Conservation (phyloP, 2,888 invertebrate genomes). For the Eucera pruinosa region DNA sequence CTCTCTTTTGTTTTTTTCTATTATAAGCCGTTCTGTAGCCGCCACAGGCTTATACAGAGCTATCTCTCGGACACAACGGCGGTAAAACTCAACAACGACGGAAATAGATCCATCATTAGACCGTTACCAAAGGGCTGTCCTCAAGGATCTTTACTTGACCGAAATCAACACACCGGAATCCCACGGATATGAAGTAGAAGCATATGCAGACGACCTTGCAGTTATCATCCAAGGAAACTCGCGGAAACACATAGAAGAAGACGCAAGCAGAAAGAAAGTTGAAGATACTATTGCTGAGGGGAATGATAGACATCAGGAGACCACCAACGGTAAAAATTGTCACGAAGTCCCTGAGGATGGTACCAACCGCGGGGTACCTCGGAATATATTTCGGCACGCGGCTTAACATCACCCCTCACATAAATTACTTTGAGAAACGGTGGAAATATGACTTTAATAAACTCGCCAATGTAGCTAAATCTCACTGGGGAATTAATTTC, state of each 20-base stretch:
- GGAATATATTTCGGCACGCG: constrained; percentile 33
- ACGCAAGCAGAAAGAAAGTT: constrained; percentile 5
- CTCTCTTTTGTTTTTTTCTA: too few species aligned
- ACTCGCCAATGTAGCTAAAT: constrained; percentile 14
- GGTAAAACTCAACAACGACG: too few species aligned
- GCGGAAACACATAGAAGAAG: background rate
- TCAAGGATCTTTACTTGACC: constrained; percentile 53
- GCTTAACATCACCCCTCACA: constrained; percentile 26
- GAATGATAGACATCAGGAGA: background rate
- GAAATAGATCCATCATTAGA: too few species aligned
- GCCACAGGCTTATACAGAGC: too few species aligned
- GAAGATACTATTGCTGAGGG: constrained; percentile 32
- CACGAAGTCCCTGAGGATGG: background rate
- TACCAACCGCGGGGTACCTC: constrained; percentile 14
- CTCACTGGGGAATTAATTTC: constrained; percentile 44
- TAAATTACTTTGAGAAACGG: background rate
- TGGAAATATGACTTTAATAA: background rate
- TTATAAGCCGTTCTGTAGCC: too few species aligned
- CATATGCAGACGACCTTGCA: constrained; percentile 53
- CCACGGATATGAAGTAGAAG: background rate
- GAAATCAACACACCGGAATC: constrained; percentile 46
- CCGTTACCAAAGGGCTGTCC: constrained; percentile 57
- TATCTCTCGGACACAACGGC: too few species aligned
- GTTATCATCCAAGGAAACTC: background rate
- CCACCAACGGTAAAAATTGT: constrained; percentile 18